Evolutionary conservation across 2,797 vertebrate species (phyloP).

Genomic region (Xenops minutus): DNA sequence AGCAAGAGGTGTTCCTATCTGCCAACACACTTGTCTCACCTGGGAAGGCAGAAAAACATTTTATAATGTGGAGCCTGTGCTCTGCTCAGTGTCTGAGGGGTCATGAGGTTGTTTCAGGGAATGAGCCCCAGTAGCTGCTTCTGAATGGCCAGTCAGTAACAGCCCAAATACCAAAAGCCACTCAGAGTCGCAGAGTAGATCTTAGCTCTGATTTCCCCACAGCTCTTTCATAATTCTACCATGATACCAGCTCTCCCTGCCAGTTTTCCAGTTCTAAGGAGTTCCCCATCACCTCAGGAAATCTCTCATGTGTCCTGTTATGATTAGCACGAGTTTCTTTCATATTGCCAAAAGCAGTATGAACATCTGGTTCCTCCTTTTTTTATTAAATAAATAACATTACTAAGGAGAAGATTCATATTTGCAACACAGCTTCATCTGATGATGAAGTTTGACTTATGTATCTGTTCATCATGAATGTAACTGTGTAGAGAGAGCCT

Average conservation of each 20-base stretch:
- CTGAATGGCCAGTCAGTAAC: background rate
- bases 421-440: background rate
- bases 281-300: conserved; percentile 15
- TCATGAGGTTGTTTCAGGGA: background rate
- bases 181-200: background rate
- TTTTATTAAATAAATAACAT: conserved; percentile 1
- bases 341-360: background rate
- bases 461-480: background rate
- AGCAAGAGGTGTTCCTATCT: background rate
- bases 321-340: conserved; percentile 4
- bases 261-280: conserved; percentile 13
- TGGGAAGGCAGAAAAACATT: background rate
- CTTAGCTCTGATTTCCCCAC: background rate
- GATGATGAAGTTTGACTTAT: background rate
- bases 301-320: background rate
- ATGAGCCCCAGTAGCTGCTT: background rate
- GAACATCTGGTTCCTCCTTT: conserved; percentile 31
- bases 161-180: background rate
- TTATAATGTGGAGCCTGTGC: background rate
- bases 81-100: background rate
- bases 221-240: background rate
- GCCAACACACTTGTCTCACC: background rate
- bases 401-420: background rate
- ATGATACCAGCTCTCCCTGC: background rate
- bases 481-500: background rate